Evolutionary conservation across 1,140 invertebrate genomes (phyloP).

Genomic region (Atta texana): DNA sequence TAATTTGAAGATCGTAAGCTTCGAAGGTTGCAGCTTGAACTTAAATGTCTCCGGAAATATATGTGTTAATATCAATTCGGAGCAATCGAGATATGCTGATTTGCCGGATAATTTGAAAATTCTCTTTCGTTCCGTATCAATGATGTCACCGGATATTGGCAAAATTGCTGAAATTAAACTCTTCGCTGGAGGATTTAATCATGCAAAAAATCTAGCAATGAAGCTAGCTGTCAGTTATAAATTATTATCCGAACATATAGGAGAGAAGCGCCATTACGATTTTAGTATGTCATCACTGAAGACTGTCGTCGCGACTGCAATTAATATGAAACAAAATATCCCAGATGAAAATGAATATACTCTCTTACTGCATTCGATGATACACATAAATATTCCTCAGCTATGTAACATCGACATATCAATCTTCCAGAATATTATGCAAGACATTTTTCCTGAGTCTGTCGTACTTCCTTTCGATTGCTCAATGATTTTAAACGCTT

Average conservation of each 20-base stretch:
- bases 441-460: constrained; percentile 88
- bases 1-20: constrained; percentile 86
- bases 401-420: constrained; percentile 88
- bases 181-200: constrained; percentile 89
- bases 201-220: constrained; percentile 87
- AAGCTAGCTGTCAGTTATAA: constrained; percentile 89
- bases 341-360: constrained; percentile 87
- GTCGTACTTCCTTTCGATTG: constrained; percentile 87
- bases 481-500: constrained; percentile 78
- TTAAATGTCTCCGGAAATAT: constrained; percentile 88
- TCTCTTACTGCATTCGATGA: constrained; percentile 88
- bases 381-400: constrained; percentile 90
- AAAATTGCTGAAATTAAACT: constrained; percentile 90
- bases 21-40: constrained; percentile 88
- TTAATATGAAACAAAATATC: constrained; percentile 87
- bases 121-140: constrained; percentile 90
- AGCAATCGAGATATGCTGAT: constrained; percentile 87
- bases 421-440: constrained; percentile 89
- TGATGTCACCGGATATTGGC: constrained; percentile 90
- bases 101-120: constrained; percentile 90
- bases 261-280: constrained; percentile 88
- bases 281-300: constrained; percentile 87
- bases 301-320: constrained; percentile 87
- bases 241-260: constrained; percentile 89
- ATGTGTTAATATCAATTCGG: constrained; percentile 89